Conservation (phyloP, 2,797 vertebrate species). For the Malurus splendens region DNA sequence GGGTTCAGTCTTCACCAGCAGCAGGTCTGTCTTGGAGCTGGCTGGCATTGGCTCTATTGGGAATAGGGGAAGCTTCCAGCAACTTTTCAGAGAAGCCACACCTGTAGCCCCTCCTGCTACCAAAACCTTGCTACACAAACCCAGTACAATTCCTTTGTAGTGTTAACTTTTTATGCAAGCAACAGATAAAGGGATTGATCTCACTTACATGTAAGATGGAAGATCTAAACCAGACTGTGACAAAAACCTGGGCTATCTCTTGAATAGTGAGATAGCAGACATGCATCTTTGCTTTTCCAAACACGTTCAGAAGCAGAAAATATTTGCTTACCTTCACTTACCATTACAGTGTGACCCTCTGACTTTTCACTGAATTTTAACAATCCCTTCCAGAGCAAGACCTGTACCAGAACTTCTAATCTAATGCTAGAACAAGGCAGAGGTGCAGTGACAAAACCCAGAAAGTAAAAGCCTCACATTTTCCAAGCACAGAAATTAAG, state of each 20-base stretch:
- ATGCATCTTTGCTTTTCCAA: background rate
- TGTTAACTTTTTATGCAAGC: background rate
- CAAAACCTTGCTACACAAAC: background rate
- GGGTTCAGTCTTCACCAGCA: background rate
- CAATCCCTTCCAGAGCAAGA: background rate
- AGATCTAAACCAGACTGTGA: background rate
- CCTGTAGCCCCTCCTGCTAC: background rate
- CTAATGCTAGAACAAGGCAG: background rate
- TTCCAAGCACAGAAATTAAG: background rate
- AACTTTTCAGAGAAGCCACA: background rate
- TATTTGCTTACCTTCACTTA: background rate
- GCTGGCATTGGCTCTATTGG: background rate
- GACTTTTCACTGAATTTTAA: background rate
- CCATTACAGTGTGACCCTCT: background rate
- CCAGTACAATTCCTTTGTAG: background rate
- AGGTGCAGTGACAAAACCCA: background rate
- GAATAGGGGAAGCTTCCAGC: background rate
- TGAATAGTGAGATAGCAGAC: background rate
- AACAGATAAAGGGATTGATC: background rate
- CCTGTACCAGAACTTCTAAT: background rate
- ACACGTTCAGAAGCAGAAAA: background rate
- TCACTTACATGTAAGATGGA: background rate
- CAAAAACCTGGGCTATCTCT: background rate
- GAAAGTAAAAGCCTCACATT: background rate
- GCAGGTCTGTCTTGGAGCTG: fast-evolving